Base-by-base conservation (phyloP, 2,113 vertebrate genomes). In the Myrmecobius fasciatus region DNA sequence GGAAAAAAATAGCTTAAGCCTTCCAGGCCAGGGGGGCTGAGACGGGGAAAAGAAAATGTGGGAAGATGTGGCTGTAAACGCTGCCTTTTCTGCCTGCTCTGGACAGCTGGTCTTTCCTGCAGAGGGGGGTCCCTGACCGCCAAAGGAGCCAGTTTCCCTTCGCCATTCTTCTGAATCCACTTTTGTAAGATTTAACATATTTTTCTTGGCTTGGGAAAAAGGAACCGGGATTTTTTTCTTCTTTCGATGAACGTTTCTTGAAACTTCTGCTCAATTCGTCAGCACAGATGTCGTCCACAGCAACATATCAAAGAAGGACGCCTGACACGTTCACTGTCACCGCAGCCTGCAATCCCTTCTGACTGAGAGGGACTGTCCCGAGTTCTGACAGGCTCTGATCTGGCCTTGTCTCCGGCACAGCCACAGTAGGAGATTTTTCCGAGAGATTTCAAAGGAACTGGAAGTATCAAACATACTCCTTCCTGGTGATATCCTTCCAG, bases 1-100 rank as follows among this genome's bases (percentile, higher is more conserved):
- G 99, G 99, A 96, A 99, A 99, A 94, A 99, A 99, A 95, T 99
- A 99, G 91, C 98, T 96, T n/a, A 99, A 98, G 3, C 97, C 97
- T 53, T 99, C 98, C 26, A 99, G 94, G 56, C 99, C 98, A 0
- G 97, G 96, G 98, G 99, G 99, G 91, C 98, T 98, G 47, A 99
- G 98, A 95, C 98, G 99, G 92, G 98, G 99, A 92, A 98, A 98
- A 0, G 97, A 46, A 46, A 98, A 97, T 51, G 92, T 91, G 0
- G 98, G 96, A 92, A 98, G 92, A 92, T 98, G 98, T 28, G 96
- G 98, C 28, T 98, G 97, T 10, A 98, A 96, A 96, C 93, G 98
- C 3, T 99, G 99, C 4, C 96, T 97, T 75, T 98, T 98, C 60
- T 90, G 1, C 94, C 98, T 98, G 17, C 46, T 98, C 75, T 14